These are phyloP conservation scores for Coreoperca whiteheadi DNA, from an alignment of 2,113 vertebrate species.

Conservation along the genomic window DNA sequence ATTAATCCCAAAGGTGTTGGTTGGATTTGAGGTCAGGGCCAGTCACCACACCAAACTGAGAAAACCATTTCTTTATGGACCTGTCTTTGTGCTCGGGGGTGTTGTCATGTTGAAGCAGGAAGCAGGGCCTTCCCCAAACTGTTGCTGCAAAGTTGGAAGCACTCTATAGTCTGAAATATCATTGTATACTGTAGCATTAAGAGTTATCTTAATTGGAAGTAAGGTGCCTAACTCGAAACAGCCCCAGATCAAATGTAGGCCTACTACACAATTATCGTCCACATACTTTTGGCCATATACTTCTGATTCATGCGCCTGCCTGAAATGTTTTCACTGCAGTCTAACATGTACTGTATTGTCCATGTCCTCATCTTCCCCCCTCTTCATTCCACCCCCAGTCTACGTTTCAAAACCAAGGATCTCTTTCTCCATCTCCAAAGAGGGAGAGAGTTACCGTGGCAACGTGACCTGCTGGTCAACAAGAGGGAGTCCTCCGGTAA, in stretches of 20 bases:
- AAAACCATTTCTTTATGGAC: too few species aligned
- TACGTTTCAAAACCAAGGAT: conserved; percentile 77
- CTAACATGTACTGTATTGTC: background rate
- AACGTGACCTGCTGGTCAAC: conserved; percentile 80
- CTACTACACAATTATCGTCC: background rate
- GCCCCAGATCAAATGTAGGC: background rate
- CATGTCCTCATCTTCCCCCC: background rate
- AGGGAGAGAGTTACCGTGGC: conserved; percentile 44
- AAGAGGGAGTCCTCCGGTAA: conserved; percentile 81
- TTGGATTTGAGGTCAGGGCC: too few species aligned
- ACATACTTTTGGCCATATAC: background rate
- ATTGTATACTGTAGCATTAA: background rate
- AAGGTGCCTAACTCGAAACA: background rate
- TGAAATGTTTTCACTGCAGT: background rate
- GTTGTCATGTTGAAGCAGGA: background rate
- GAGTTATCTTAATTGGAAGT: background rate
- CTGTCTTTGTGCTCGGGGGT: background rate
- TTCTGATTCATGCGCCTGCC: background rate
- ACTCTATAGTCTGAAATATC: background rate
- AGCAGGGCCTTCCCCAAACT: background rate
- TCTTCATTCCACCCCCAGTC: conserved; percentile 61
- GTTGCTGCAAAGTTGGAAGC: background rate
- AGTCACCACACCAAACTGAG: background rate
- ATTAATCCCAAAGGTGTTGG: too few species aligned
- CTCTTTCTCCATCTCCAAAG: conserved; percentile 70